Evolutionary conservation across 2,888 invertebrate species (phyloP).

Genomic region (Diabrotica balteata): DNA sequence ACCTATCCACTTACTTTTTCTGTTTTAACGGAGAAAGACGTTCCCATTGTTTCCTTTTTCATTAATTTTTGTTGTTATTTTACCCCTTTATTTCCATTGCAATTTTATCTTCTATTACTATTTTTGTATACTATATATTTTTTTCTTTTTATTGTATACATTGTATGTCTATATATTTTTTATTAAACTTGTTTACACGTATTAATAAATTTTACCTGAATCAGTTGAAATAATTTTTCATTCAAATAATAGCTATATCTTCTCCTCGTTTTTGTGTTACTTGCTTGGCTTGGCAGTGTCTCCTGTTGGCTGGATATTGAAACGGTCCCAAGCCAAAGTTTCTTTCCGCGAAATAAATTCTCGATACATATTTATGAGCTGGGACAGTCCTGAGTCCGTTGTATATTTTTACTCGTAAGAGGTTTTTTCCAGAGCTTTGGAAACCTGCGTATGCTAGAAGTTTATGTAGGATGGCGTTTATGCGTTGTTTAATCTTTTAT

Average conservation of each 20-base stretch:
- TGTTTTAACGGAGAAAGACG: too few species aligned
- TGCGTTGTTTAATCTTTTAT: not conserved
- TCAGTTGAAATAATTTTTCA: slow-evolving; percentile 16
- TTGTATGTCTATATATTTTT: too few species aligned
- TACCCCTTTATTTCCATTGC: too few species aligned
- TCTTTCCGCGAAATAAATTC: slow-evolving; percentile 56
- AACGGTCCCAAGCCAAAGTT: slow-evolving; percentile 48
- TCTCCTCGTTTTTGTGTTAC: slow-evolving; percentile 10
- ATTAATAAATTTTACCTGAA: too few species aligned
- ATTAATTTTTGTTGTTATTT: too few species aligned
- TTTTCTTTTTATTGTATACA: too few species aligned
- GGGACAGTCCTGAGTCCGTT: slow-evolving; percentile 21
- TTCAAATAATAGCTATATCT: slow-evolving; percentile 7
- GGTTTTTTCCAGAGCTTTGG: slow-evolving; percentile 19
- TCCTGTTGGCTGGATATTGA: slow-evolving; percentile 11
- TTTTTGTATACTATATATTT: too few species aligned
- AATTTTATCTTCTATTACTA: too few species aligned
- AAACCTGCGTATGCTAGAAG: slow-evolving; percentile 3
- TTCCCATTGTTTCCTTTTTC: too few species aligned
- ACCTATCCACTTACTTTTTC: too few species aligned
- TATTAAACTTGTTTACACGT: too few species aligned
- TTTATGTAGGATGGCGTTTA: slow-evolving; percentile 5
- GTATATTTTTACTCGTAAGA: slow-evolving; percentile 21
- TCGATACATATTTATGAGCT: slow-evolving; percentile 59
- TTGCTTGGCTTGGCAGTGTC: slow-evolving; percentile 1